Conservation (phyloP, 1,140 invertebrate species). For the Lepidostoma basale region DNA sequence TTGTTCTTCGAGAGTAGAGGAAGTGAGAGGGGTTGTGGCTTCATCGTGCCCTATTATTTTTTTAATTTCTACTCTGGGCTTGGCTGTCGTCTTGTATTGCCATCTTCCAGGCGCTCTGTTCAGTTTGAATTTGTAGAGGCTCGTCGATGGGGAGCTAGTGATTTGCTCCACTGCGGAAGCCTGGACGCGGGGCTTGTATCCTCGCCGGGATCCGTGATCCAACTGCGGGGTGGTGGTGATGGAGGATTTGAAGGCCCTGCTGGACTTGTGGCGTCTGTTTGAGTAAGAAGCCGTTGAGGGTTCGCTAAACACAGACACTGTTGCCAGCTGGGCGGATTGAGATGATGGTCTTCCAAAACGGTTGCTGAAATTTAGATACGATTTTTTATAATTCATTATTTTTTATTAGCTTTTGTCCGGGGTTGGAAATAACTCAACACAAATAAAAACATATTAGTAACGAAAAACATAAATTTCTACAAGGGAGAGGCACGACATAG, state of each 20-base stretch:
- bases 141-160: conserved; percentile 58
- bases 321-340: conserved; percentile 61
- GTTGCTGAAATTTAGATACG: conserved; percentile 58
- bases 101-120: conserved; percentile 79
- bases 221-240: conserved; percentile 51
- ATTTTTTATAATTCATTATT: no score
- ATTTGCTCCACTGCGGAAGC: conserved; percentile 61
- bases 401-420: no score
- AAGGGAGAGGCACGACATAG: no score
- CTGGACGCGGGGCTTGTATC: conserved; percentile 67
- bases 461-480: no score
- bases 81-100: conserved; percentile 87
- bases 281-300: conserved; percentile 55
- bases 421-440: no score
- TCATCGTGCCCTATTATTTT: conserved; percentile 69
- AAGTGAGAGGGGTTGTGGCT: conserved; percentile 55
- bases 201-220: conserved; percentile 58
- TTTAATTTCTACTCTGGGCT: conserved; percentile 81
- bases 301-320: conserved; percentile 70
- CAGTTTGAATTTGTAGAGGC: conserved; percentile 76
- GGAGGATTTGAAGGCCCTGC: conserved; percentile 54
- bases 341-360: conserved; percentile 58
- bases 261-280: conserved; percentile 55
- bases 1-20: conserved; percentile 54
- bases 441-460: no score